Evolutionary conservation across 2,113 vertebrate species (phyloP), one percentile per base, ranked within the genome.

Genomic region (Baryphthengus martii): DNA sequence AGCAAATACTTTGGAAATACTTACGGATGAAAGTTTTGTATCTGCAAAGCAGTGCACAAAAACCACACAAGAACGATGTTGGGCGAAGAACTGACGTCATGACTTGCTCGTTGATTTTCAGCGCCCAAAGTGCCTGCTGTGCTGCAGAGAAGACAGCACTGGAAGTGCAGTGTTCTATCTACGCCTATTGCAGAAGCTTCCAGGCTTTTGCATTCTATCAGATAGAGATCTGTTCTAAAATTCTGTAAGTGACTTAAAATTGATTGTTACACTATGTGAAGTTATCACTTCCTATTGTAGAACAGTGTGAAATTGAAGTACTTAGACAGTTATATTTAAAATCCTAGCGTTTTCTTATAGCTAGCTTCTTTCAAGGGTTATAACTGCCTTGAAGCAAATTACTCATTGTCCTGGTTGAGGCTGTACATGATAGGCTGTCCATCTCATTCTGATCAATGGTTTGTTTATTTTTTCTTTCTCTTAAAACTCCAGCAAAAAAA

Each of bases 311-410:
- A 91, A 72, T 1, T 45, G 26, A 70, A 89, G 44, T 37, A 19
- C 56, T 78, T 65, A 56, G 52, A 52, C 23, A 39, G 61, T 47
- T 96, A 39, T 45, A 77, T 85, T 67, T 92, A 68, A 95, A 89
- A 78, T 53, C 18, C 50, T 45, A 31, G 14, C 10, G 44, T 58
- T 77, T 94, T 90, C 52, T 78, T 71, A 29, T 6, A 61, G 17
- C 11, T n/a, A 70, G 12, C 17, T 87, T 72, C 19, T 86, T 84
- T 77, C 18, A 59, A 81, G 80, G 42, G 5, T 71, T 84, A 4
- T 26, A 71, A 50, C 39, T 40, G 35, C 6, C 33, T 83, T 70
- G 37, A 86, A 70, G 28, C 3, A 75, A 82, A 76, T 79, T 70
- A 58, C 58, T 39, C 16, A 3, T 68, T 87, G 40, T 68, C 62